These are phyloP conservation scores for Amniataba percoides DNA, from an alignment of 2,797 vertebrate genomes.

Conservation along the genomic window DNA sequence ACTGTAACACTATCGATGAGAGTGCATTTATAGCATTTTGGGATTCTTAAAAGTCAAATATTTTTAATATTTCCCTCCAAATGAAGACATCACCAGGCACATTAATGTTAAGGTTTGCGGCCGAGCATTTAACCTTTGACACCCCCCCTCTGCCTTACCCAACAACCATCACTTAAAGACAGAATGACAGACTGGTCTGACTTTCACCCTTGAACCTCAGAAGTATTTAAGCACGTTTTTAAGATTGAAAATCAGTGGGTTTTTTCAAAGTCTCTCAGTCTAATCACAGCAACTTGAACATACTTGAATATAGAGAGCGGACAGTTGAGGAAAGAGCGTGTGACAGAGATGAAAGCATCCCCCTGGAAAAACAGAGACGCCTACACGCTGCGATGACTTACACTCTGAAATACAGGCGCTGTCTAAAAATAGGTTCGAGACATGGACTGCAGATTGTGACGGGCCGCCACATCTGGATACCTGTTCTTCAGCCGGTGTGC, in stretches of 20 bases:
- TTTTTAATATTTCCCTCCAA: slow-evolving; percentile 27
- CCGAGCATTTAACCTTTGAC: slow-evolving; percentile 39
- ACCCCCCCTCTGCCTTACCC: slow-evolving; percentile 10
- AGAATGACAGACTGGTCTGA: slow-evolving; percentile 24
- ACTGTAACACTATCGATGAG: too few species aligned
- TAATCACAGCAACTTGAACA: slow-evolving; percentile 9
- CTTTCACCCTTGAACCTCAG: not conserved
- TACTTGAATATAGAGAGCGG: slow-evolving; percentile 21
- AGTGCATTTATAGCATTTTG: not conserved
- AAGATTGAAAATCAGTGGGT: not conserved
- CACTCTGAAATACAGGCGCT: slow-evolving; percentile 26
- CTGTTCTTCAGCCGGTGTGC: slow-evolving; percentile 31
- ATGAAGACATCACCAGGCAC: slow-evolving; percentile 30
- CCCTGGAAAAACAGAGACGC: slow-evolving; percentile 50
- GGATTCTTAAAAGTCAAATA: not conserved
- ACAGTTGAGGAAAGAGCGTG: slow-evolving; percentile 15
- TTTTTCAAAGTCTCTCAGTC: slow-evolving; percentile 19
- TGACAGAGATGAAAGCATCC: slow-evolving; percentile 59
- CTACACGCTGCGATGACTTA: slow-evolving; percentile 46
- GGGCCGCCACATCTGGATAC: slow-evolving; percentile 58
- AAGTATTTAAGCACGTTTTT: slow-evolving; percentile 8
- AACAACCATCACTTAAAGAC: not conserved
- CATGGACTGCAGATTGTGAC: slow-evolving; percentile 31
- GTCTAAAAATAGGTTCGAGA: slow-evolving; percentile 62
- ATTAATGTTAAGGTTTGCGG: slow-evolving; percentile 33